Conservation (phyloP, 2,888 invertebrate genomes). For the Autographa pulchrina region DNA sequence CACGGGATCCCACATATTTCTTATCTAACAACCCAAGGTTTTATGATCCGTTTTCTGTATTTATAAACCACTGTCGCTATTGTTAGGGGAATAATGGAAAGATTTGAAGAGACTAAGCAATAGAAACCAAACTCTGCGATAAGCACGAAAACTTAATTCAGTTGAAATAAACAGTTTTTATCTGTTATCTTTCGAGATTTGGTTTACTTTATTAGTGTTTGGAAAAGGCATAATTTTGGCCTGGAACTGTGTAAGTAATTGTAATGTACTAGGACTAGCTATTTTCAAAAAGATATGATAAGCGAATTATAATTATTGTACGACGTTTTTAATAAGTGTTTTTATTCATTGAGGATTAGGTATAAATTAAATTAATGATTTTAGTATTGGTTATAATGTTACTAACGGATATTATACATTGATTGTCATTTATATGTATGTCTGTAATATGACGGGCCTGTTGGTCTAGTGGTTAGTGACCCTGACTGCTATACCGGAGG, state of each 20-base stretch:
- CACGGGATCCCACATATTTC: conserved; percentile 7
- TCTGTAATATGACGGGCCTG: no score
- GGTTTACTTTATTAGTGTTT: not conserved
- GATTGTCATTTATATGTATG: no score
- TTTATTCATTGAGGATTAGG: no score
- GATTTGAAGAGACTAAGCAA: conserved; percentile 45
- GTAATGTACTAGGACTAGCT: not conserved
- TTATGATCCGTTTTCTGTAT: conserved; percentile 30
- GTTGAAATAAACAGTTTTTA: conserved; percentile 2
- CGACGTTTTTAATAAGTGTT: no score
- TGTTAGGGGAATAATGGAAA: conserved; percentile 37
- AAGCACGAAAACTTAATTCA: conserved; percentile 37
- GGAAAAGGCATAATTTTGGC: not conserved
- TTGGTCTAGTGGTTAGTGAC: no score
- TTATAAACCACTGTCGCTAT: conserved; percentile 39
- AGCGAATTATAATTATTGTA: no score
- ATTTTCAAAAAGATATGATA: not conserved
- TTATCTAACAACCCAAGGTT: conserved; percentile 14
- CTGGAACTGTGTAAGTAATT: not conserved
- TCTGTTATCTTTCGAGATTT: conserved; percentile 1
- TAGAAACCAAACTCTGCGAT: conserved; percentile 28
- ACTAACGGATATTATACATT: no score
- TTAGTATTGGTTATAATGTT: no score
- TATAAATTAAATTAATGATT: no score
- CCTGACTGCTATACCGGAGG: no score